Percentiles rank a stretch among this genome's conserved stretches.
Conservation (phyloP, 2,113 vertebrate species). For the Hemichromis elongatus region DNA sequence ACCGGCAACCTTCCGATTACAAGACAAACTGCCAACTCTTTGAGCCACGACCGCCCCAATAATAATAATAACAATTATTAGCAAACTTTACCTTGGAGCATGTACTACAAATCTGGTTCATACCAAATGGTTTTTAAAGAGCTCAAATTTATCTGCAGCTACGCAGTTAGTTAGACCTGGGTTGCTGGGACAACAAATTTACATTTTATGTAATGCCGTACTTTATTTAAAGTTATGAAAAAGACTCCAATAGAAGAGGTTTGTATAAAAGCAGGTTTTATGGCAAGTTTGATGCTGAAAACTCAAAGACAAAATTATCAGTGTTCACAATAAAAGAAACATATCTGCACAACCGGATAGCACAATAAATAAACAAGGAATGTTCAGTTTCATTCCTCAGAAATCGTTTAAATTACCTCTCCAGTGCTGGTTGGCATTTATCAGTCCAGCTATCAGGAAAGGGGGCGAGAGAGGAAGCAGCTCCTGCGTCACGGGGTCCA, state of each 20-base stretch:
- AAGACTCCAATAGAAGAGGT: not conserved
- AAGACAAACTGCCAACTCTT: too few species aligned
- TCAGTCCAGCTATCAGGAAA: not conserved
- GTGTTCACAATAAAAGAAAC: not conserved
- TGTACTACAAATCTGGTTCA: not conserved
- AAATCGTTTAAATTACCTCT: not conserved
- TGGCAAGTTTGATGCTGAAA: not conserved
- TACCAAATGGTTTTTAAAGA: not conserved
- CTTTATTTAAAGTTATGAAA: not conserved
- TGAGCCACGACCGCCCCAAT: too few species aligned
- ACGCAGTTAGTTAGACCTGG: not conserved
- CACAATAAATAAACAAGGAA: not conserved
- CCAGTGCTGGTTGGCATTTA: not conserved
- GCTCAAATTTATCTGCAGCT: not conserved
- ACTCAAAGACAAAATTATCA: not conserved
- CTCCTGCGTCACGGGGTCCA: not conserved
- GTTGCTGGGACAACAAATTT: not conserved
- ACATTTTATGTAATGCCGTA: not conserved
- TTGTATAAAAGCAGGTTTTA: not conserved
- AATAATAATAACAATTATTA: not conserved
- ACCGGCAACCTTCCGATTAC: too few species aligned
- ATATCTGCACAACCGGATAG: not conserved
- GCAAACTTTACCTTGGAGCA: not conserved
- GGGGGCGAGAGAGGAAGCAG: constrained; percentile 23
- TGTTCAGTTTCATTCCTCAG: not conserved